Percentiles rank a stretch among this genome's conserved stretches.
Evolutionary conservation across 1,140 invertebrate genomes (phyloP).

Genomic region (Cheumatopsyche charites): DNA sequence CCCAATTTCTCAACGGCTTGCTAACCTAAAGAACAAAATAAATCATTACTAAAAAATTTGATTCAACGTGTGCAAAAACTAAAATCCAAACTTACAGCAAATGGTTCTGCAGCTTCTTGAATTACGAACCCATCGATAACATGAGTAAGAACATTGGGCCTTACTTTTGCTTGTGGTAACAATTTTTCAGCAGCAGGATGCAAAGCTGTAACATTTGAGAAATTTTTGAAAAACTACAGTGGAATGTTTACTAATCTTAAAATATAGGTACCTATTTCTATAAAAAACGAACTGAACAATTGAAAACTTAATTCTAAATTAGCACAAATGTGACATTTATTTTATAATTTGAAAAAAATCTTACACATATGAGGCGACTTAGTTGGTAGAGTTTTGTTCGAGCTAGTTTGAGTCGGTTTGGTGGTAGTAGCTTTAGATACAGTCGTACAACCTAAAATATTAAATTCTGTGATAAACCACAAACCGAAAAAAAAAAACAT

Average conservation of each 20-base stretch:
- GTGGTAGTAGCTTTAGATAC: slow-evolving; percentile 13
- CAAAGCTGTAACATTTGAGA: slow-evolving; percentile 20
- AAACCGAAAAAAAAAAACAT: too few species aligned
- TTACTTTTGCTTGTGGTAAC: slow-evolving; percentile 91
- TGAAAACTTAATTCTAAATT: too few species aligned
- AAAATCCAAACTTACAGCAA: slow-evolving; percentile 72
- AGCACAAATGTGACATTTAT: too few species aligned
- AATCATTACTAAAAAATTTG: not conserved
- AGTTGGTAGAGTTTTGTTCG: slow-evolving; percentile 8
- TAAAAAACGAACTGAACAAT: too few species aligned
- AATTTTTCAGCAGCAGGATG: slow-evolving; percentile 64
- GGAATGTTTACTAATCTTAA: too few species aligned
- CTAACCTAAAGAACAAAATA: slow-evolving; percentile 57
- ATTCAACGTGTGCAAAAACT: not conserved
- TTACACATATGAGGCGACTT: slow-evolving; percentile 26
- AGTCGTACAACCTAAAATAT: slow-evolving; percentile 10
- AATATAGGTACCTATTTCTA: too few species aligned
- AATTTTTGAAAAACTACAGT: too few species aligned
- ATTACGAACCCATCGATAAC: slow-evolving; percentile 97
- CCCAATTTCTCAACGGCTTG: slow-evolving; percentile 52
- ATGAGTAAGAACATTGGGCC: slow-evolving; percentile 94
- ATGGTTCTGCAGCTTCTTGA: slow-evolving; percentile 90
- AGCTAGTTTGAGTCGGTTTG: not conserved
- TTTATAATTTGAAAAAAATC: slow-evolving; percentile 13
- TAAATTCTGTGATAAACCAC: too few species aligned